Evolutionary conservation across 2,888 invertebrate species (phyloP).

Genomic region (Deroplatys truncata): DNA sequence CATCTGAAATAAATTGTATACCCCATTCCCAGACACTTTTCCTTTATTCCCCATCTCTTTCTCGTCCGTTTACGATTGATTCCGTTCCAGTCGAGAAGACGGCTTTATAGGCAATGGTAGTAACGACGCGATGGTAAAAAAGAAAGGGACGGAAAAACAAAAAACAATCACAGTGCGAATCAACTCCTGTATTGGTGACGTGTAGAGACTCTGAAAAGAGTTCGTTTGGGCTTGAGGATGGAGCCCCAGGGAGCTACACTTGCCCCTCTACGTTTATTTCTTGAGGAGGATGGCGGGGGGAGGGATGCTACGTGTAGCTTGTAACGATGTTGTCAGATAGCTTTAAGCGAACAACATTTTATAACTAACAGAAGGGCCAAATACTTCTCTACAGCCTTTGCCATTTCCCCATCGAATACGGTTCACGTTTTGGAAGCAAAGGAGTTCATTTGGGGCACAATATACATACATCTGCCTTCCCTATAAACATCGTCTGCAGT

Average conservation of each 20-base stretch:
- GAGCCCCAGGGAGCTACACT: conserved; percentile 19
- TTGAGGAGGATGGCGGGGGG: neutral
- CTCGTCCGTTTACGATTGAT: conserved; percentile 16
- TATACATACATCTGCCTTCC: no score
- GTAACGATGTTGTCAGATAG: neutral
- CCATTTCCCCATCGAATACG: neutral
- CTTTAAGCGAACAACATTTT: conserved; percentile 2
- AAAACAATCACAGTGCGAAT: conserved; percentile 26
- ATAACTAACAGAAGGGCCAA: neutral
- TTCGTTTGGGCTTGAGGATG: conserved; percentile 18
- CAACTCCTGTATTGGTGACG: conserved; percentile 26
- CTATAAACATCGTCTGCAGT: no score
- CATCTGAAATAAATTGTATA: conserved; percentile 27
- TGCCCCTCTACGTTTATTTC: neutral
- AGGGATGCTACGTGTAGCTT: neutral
- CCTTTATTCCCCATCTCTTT: neutral
- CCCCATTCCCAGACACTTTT: neutral
- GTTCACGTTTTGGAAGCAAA: neutral
- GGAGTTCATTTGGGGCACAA: neutral
- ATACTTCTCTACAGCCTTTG: neutral
- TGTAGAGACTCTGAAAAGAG: conserved; percentile 21
- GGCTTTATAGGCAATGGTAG: conserved; percentile 21
- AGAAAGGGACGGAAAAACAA: neutral
- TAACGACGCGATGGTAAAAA: neutral
- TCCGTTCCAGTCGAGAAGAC: conserved; percentile 20